Base-by-base conservation (phyloP, 2,888 invertebrate genomes). In the Philonicus albiceps region DNA sequence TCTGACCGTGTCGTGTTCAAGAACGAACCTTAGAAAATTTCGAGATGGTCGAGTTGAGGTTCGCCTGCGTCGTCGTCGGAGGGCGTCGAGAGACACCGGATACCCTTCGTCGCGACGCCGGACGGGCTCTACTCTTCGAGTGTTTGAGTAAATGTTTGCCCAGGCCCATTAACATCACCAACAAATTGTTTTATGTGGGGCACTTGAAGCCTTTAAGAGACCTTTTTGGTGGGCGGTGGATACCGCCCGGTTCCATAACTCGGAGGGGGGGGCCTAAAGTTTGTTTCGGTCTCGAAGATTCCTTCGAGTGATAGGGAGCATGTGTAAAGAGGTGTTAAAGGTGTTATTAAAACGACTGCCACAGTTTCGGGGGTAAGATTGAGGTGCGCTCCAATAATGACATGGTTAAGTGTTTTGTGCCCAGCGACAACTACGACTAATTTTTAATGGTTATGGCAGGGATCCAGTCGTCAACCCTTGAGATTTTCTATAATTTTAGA, bases 151-250 rank as follows among this genome's bases (percentile, higher is more conserved):
- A 84, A 84, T 84, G 84, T 84, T 84, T 84, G 43, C 84, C 84
- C 73, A 43, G 43, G 73, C 84, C 84, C 84, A 84, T 84, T 84
- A 84, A 72, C 55, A 84, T 43, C 84, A 72, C 84, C 84, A 84
- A 84, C 84, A 84, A 84, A 84, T 84, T 84, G 84, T 84, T 84
- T 84, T 84, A 84, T 84, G 84, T 84, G 84, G 84, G 84, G 84
- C 84, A 84, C 84, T 84, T 84, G 84, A 84, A 73, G 22, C 43
- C 72, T 84, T 84, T 73, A 73, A 84, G 84, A 73, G 84, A 84
- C 84, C 84, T 49, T 84, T 84, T 84, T 84, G 40, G 84, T 84
- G 84, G 84, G 84, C 73, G 84, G 84, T 73, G 72, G 73, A 43
- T 55, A 73, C 30, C 37, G 19, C 84, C 37, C 37, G 72, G 3